A percentile compares a stretch with the other conserved stretches of the same genome.
Conservation (phyloP, 2,797 vertebrate genomes). For the Nannoperca obscura region DNA sequence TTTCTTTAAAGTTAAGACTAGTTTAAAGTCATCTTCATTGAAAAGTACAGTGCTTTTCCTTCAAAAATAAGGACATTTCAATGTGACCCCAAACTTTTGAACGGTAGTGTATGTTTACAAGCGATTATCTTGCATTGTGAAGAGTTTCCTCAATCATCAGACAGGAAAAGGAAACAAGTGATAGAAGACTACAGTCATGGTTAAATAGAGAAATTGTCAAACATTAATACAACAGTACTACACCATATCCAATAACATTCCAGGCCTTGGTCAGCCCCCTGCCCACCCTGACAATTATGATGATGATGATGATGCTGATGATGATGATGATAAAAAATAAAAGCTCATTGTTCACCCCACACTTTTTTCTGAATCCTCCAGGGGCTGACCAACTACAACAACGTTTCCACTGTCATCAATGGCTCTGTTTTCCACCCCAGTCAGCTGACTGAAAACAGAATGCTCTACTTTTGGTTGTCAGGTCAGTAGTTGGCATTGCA, state of each 20-base stretch:
- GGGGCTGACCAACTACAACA: slow-evolving; percentile 87
- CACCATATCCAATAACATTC: neutral
- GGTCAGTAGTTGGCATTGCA: slow-evolving; percentile 66
- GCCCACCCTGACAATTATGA: no score
- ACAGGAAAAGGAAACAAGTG: neutral
- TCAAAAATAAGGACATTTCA: no score
- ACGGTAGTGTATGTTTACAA: neutral
- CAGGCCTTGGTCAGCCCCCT: no score
- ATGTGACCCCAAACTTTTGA: no score
- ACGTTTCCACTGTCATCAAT: slow-evolving; percentile 65
- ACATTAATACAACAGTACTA: neutral
- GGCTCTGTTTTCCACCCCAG: slow-evolving; percentile 84
- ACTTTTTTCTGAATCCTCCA: slow-evolving; percentile 29
- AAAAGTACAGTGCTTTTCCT: no score
- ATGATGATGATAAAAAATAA: no score
- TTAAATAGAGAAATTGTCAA: neutral
- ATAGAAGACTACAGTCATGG: neutral
- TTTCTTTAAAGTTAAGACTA: no score
- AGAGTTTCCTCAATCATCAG: neutral
- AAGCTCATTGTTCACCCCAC: neutral
- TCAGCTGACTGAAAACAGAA: slow-evolving; percentile 84
- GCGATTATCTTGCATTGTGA: neutral
- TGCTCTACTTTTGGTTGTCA: slow-evolving; percentile 93
- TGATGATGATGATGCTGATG: no score
- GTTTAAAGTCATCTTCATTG: no score